Percentiles rank a stretch among this genome's conserved stretches.
Evolutionary conservation across 1,140 invertebrate genomes (phyloP).

Genomic region (Doryteuthis pealeii): DNA sequence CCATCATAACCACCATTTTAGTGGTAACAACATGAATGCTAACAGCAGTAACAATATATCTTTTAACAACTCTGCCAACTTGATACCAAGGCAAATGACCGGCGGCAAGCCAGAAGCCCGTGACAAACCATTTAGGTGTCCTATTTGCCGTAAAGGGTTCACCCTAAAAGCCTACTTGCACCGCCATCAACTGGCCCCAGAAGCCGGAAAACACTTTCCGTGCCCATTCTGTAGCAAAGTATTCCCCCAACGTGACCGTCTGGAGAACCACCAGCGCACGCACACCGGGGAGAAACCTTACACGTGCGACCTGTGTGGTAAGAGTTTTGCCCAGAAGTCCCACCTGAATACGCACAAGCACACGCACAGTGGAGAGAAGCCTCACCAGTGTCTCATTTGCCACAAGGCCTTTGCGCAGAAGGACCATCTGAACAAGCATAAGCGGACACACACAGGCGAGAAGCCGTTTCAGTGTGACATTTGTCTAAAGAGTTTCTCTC

Average conservation of each 20-base stretch:
- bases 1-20: too few relatives aligned
- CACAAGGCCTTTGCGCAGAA: constrained; percentile 73
- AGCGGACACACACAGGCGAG: constrained; percentile 42
- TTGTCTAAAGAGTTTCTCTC: constrained; percentile 79
- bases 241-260: constrained; percentile 9
- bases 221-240: constrained; percentile 22
- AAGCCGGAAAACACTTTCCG: not conserved
- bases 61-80: not conserved
- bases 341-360: constrained; percentile 26
- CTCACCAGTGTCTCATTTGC: constrained; percentile 71
- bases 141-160: not conserved
- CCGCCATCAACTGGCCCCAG: constrained; percentile 2
- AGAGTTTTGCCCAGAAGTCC: constrained; percentile 24
- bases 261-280: constrained; percentile 24
- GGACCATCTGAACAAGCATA: constrained; percentile 30
- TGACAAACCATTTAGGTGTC: not conserved
- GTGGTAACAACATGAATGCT: too few relatives aligned
- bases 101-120: not conserved
- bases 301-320: constrained; percentile 19
- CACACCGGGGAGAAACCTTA: constrained; percentile 66
- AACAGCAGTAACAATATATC: not conserved
- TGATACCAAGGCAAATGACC: not conserved
- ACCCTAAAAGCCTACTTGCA: not conserved
- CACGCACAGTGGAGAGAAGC: constrained; percentile 43
- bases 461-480: constrained; percentile 66